phyloP scores from a whole-genome alignment of 2,888 invertebrate species.

The Caenorhabditis parvicauda region DNA sequence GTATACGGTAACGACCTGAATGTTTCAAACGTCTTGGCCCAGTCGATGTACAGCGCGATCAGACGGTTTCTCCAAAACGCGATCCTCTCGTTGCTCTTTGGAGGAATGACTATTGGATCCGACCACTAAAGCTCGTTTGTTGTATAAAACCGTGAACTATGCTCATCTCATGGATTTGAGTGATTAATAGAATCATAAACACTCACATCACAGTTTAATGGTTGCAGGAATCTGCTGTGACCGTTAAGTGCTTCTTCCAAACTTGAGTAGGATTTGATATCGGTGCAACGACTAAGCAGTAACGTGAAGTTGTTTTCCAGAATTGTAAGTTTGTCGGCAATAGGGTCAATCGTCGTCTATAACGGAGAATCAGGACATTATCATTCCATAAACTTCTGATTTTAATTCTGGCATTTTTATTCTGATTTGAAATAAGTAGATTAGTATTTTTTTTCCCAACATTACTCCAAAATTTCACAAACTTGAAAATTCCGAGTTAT shows the following conservation, averaged over 20 bases:
- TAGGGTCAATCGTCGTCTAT: conserved; percentile 39
- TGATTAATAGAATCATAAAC: background rate
- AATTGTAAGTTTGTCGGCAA: conserved; percentile 51
- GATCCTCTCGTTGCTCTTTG: conserved; percentile 46
- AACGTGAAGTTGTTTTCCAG: conserved; percentile 60
- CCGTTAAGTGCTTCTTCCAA: conserved; percentile 55
- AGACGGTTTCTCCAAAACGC: conserved; percentile 59
- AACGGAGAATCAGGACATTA: background rate
- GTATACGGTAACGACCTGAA: conserved; percentile 58
- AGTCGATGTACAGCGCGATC: conserved; percentile 59
- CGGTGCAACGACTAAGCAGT: conserved; percentile 45
- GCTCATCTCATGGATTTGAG: background rate
- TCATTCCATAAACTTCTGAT: background rate
- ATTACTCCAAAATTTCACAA: background rate
- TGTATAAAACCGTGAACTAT: background rate
- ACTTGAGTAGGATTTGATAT: conserved; percentile 47
- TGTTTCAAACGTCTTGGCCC: conserved; percentile 59
- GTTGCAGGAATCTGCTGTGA: conserved; percentile 48
- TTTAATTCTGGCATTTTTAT: background rate
- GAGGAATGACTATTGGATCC: conserved; percentile 49
- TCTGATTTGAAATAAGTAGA: too few species aligned
- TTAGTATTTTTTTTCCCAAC: too few species aligned
- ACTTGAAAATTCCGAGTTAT: conserved; percentile 1
- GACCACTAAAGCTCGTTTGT: conserved; percentile 35
- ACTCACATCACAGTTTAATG: conserved; percentile 51